Evolutionary conservation across 1,140 invertebrate genomes (phyloP), one percentile per base, ranked within the genome.

Genomic region (Euschistus heros): DNA sequence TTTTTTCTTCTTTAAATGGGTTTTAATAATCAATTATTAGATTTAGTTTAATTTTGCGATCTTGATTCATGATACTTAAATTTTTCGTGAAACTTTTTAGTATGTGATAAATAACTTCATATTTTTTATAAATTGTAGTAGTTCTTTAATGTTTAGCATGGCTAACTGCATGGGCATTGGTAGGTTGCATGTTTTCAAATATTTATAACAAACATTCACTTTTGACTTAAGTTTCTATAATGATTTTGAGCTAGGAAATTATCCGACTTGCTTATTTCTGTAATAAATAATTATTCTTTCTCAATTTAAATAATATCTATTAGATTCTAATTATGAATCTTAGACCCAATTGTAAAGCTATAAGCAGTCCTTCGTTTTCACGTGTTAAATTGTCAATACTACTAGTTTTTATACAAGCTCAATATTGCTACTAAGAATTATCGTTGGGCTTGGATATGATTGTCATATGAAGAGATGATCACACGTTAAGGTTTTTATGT

Each of bases 121-220:
- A 24, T 26, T 24, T 8, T 57, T 57, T 14, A 50, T 57, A 10
- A 57, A 57, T 57, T 57, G 54, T 57, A 57, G 54, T 26, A 24
- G 20, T 33, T 61, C 13, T 24, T 62, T 44, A 27, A 46, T 62
- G 61, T 62, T 46, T 22, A 62, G 61, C 61, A 62, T 62, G 61
- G 61, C 61, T 62, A 46, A 62, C 37, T 62, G 61, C 61, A 62
- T 62, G 61, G 61, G 61, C 61, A 62, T 62, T 26, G 15, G 30
- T 62, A 62, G 37, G 20, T 61, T 62, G 61, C 61, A 62, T 62
- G 61, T 46, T 46, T 62, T 61, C 17, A 24, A 37, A 61, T 30
- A 61, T 27, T 54, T 59, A 27, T 33, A 61, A 61, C 37, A 61
- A 61, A 22, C 24, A 27, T 37, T 33, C 59, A 33, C 30, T 61